Evolutionary conservation across 2,888 invertebrate genomes (phyloP).

Genomic region (Leptopilina syphax): DNA sequence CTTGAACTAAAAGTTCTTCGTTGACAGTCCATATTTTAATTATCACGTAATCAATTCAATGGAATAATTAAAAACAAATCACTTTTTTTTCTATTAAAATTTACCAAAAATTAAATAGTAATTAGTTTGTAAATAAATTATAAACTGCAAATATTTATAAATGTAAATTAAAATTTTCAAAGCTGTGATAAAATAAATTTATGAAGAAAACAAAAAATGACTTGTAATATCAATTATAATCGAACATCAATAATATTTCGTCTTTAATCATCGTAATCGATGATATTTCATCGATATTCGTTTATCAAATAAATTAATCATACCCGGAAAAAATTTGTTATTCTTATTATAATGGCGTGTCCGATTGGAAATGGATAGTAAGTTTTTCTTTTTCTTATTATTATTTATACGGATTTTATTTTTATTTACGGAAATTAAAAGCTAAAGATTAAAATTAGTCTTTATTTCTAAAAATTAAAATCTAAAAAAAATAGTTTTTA

Average conservation of each 20-base stretch:
- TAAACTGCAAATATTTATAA: no score
- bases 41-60: background rate
- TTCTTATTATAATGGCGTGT: slow-evolving; percentile 52
- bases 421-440: background rate
- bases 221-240: background rate
- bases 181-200: no score
- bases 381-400: slow-evolving; percentile 44
- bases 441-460: no score
- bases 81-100: no score
- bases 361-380: slow-evolving; percentile 57
- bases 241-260: background rate
- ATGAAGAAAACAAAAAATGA: background rate
- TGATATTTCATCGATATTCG: no score
- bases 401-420: background rate
- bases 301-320: background rate
- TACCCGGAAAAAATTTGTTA: background rate
- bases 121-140: no score
- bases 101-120: no score
- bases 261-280: background rate
- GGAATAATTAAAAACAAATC: background rate
- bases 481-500: background rate
- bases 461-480: no score
- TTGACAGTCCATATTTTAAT: background rate
- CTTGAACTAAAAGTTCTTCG: background rate
- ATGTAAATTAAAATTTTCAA: no score